A percentile compares a stretch with the other conserved stretches of the same genome.
phyloP scores from a whole-genome alignment of 2,888 invertebrate species.

The Caenorhabditis sp. region DNA sequence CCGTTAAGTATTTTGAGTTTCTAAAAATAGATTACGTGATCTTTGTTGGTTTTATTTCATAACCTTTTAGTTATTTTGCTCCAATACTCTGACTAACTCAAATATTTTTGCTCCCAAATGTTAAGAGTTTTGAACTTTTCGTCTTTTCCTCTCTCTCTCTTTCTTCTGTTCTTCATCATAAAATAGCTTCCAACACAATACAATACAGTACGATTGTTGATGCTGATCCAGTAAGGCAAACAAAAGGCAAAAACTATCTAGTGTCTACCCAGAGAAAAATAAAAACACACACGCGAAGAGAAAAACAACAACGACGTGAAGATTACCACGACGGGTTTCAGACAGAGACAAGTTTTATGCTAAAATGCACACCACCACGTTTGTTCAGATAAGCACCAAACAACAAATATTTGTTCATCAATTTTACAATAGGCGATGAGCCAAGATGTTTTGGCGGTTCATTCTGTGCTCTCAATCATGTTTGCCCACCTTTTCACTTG shows the following conservation, averaged over 20 bases:
- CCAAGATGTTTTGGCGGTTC: constrained; percentile 39
- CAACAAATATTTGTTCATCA: constrained; percentile 7
- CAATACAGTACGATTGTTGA: constrained; percentile 1
- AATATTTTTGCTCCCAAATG: neutral
- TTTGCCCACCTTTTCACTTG: constrained; percentile 33
- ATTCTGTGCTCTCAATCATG: constrained; percentile 22
- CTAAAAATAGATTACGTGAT: too few relatives aligned
- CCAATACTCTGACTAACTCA: too few relatives aligned
- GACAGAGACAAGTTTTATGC: constrained; percentile 1
- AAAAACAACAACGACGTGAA: neutral
- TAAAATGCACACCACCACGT: neutral
- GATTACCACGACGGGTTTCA: constrained; percentile 2
- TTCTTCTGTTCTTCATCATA: too few relatives aligned
- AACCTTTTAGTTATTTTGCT: too few relatives aligned
- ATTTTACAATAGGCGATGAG: constrained; percentile 7
- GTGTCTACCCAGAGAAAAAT: neutral
- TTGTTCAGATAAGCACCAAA: constrained; percentile 9
- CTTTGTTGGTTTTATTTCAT: too few relatives aligned
- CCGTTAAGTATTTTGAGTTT: too few relatives aligned
- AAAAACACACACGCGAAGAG: neutral
- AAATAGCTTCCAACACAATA: neutral
- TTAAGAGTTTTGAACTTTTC: neutral
- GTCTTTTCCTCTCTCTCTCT: neutral
- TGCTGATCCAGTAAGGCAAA: neutral
- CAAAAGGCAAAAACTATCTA: neutral